phyloP scores from a whole-genome alignment of 2,113 vertebrate genomes.

The Heteronetta atricapilla region DNA sequence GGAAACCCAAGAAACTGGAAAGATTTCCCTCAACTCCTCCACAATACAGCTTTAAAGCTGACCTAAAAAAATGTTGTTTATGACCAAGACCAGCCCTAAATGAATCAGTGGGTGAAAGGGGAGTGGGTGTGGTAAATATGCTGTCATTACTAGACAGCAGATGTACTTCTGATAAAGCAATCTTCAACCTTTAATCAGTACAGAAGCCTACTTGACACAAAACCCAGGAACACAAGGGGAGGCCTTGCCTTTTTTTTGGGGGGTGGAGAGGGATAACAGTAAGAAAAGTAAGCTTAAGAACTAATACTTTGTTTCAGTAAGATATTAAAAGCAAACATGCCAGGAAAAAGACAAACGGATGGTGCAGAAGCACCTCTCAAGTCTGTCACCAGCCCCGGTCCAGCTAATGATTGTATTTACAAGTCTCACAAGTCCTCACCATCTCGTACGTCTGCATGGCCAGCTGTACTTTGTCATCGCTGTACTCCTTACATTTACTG shows the following conservation, averaged over 20 bases:
- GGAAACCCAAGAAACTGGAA: neutral
- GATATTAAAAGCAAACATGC: rapidly evolving
- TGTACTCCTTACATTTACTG: constrained; percentile 95
- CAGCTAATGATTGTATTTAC: rapidly evolving
- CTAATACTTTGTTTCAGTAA: neutral
- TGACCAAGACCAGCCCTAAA: neutral
- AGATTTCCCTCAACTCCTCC: neutral
- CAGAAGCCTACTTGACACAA: neutral
- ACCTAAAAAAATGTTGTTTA: neutral
- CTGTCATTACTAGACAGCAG: neutral
- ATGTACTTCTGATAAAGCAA: rapidly evolving
- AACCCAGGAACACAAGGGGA: neutral
- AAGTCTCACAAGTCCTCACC: constrained; percentile 75
- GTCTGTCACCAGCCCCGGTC: rapidly evolving
- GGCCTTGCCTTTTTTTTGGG: neutral
- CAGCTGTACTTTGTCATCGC: constrained; percentile 97
- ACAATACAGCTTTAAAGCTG: rapidly evolving
- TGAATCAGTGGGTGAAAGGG: neutral
- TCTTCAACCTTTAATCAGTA: neutral
- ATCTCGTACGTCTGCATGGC: constrained; percentile 99
- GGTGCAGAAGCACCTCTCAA: rapidly evolving
- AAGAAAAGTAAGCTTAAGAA: neutral
- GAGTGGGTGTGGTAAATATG: neutral
- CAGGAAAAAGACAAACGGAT: neutral
- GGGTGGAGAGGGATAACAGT: neutral